Evolutionary conservation across 2,888 invertebrate species (phyloP), one percentile per base, ranked within the genome.

Genomic region (Arrhopalites spinosus): DNA sequence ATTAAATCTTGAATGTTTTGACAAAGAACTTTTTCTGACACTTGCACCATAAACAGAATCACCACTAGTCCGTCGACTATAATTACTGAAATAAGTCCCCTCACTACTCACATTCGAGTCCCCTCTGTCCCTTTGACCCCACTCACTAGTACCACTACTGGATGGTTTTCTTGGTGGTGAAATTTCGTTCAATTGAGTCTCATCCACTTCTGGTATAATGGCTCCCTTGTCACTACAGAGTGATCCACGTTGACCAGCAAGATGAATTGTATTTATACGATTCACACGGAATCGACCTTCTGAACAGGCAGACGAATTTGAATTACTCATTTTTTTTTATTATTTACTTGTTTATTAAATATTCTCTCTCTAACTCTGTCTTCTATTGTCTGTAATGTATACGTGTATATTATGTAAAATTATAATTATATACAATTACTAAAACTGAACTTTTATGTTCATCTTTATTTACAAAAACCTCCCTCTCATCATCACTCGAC

Each of bases 271-370:
- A 74, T 81, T 79, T 56, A 83, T 73, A 7, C 83, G 78, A 73
- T 82, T 74, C 17, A 83, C 81, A 56, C 81, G 78, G 76, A 83
- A 83, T 63, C 83, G 72, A 20, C 71, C 63, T 23, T 63, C 43
- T 64, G n/a, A n/a, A 45, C 11, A 45, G 47, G 47, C 47, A 45
- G 8, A 45, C 15, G 8, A 45, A 13, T 13, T 45, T 45, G 8
- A 13, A 13, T 13, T 15, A 45, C 47, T 13, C 15, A 13, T 45
- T 45, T 45, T 45, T 45, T 15, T 45, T 45, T 45, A 45, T 13
- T 8, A 45, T 45, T 45, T 45, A 45, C 15, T 45, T 15, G 47
- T 45, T 45, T 15, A 45, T 45, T n/a, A n/a, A n/a, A n/a, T n/a
- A n/a, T n/a, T n/a, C n/a, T n/a, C n/a, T n/a, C n/a, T n/a, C n/a